phyloP scores from a whole-genome alignment of 2,888 invertebrate species.

The Drosophila emarginata region DNA sequence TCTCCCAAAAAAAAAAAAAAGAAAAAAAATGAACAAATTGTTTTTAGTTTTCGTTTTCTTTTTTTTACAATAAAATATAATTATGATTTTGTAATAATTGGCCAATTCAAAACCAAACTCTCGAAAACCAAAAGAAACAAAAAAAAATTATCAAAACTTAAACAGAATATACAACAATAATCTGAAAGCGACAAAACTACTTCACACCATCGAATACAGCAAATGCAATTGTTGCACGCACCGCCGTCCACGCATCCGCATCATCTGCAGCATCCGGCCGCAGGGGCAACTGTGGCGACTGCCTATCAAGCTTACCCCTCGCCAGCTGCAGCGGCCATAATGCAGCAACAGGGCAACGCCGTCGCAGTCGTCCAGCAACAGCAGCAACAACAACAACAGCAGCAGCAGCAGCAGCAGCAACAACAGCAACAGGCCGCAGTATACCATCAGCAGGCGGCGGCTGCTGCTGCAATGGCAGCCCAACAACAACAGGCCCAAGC shows the following conservation, averaged over 20 bases:
- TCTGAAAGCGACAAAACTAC: slow-evolving; percentile 64
- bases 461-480: slow-evolving; percentile 23
- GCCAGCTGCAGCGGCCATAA: slow-evolving; percentile 40
- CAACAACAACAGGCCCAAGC: slow-evolving; percentile 69
- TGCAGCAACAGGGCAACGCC: slow-evolving; percentile 65
- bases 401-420: slow-evolving; percentile 59
- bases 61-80: neutral
- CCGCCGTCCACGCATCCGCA: slow-evolving; percentile 79
- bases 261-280: slow-evolving; percentile 75
- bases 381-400: slow-evolving; percentile 65
- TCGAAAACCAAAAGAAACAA: slow-evolving; percentile 40
- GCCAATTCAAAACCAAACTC: slow-evolving; percentile 55
- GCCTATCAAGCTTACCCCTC: slow-evolving; percentile 65
- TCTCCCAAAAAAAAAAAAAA: neutral
- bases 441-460: slow-evolving; percentile 53
- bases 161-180: slow-evolving; percentile 62
- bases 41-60: neutral
- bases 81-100: slow-evolving; percentile 1
- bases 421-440: slow-evolving; percentile 58
- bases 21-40: neutral
- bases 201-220: slow-evolving; percentile 80
- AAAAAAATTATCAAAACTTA: slow-evolving; percentile 44
- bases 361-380: slow-evolving; percentile 62
- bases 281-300: slow-evolving; percentile 56
- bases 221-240: slow-evolving; percentile 82